A percentile compares a stretch with the other conserved stretches of the same genome.
phyloP scores from a whole-genome alignment of 1,140 invertebrate genomes.

The Trialeurodes vaporariorum region DNA sequence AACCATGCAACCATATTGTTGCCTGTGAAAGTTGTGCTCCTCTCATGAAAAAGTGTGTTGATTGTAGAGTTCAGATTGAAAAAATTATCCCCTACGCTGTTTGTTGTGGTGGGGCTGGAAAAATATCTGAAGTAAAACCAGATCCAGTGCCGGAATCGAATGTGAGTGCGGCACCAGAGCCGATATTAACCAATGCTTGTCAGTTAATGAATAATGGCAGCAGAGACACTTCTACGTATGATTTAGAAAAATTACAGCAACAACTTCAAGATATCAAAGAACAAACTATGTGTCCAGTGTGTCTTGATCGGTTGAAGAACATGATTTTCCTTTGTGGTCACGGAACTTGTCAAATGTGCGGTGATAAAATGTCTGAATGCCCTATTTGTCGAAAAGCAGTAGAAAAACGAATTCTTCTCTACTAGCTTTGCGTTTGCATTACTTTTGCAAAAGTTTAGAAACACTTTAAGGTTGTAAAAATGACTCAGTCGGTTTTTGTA shows the following conservation, averaged over 20 bases:
- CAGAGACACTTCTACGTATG: conserved; percentile 54
- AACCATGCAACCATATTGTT: conserved; percentile 90
- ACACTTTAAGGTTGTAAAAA: too few species aligned
- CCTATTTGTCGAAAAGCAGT: conserved; percentile 94
- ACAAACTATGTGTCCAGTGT: conserved; percentile 96
- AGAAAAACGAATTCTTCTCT: conserved; percentile 87
- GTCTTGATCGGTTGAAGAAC: conserved; percentile 92
- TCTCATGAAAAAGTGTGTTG: conserved; percentile 93
- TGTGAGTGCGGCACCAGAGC: conserved; percentile 11
- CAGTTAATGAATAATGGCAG: conserved; percentile 72
- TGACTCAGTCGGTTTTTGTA: too few species aligned
- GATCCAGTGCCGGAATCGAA: neutral
- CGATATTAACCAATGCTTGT: neutral
- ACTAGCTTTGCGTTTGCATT: too few species aligned
- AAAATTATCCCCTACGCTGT: conserved; percentile 56
- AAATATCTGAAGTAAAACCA: conserved; percentile 23
- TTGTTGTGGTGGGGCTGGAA: conserved; percentile 46
- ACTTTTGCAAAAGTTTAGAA: too few species aligned
- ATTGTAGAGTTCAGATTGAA: conserved; percentile 80
- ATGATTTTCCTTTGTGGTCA: conserved; percentile 98
- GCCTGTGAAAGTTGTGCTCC: conserved; percentile 84
- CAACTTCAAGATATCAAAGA: conserved; percentile 96
- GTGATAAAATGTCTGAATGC: conserved; percentile 91
- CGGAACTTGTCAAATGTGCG: conserved; percentile 95
- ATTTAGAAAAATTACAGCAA: conserved; percentile 53